Evolutionary conservation across 2,888 invertebrate species (phyloP), one percentile per base, ranked within the genome.

Genomic region (Halictus quadricinctus): DNA sequence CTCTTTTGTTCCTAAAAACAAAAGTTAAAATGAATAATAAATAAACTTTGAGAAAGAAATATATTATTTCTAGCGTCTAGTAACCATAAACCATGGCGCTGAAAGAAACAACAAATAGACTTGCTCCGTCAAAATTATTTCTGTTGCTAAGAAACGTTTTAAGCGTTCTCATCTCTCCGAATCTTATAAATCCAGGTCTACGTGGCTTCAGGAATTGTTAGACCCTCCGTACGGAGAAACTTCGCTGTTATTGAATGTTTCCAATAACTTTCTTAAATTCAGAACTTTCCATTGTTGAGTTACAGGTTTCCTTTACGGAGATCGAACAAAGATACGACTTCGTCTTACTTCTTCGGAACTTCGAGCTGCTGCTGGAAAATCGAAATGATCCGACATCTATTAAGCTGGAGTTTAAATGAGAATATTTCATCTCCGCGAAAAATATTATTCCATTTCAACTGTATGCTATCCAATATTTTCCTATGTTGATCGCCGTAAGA

Each of bases 301-400:
- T 64, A 64, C 15, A 64, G 64, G 64, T 29, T 64, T 64, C 64
- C 64, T 15, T 64, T 29, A 25, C 13, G 64, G 25, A 15, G 29
- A 29, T 29, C 64, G 29, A 29, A 29, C 64, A 15, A 64, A 64
- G 64, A 64, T 64, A 64, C 36, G 36, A 36, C 64, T 64, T 64
- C 29, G 64, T 29, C 64, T 64, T 64, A 29, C 29, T 15, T 64
- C 64, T 64, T 64, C 6, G 15, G 13, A 25, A 29, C 60, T 64
- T 29, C 7, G 29, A 25, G 64, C 64, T 29, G 15, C 64, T n/a
- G 54, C 10, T 54, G 54, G n/a, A 10, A 64, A 29, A 64, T 29
- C 15, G 64, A 29, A 64, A 64, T 29, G 64, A 29, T 64, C 64
- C 15, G 29, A 64, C 64, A 64, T 64, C n/a, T 64, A 64, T 64